phyloP scores from a whole-genome alignment of 2,888 invertebrate species.

The Agrypnus murinus region DNA sequence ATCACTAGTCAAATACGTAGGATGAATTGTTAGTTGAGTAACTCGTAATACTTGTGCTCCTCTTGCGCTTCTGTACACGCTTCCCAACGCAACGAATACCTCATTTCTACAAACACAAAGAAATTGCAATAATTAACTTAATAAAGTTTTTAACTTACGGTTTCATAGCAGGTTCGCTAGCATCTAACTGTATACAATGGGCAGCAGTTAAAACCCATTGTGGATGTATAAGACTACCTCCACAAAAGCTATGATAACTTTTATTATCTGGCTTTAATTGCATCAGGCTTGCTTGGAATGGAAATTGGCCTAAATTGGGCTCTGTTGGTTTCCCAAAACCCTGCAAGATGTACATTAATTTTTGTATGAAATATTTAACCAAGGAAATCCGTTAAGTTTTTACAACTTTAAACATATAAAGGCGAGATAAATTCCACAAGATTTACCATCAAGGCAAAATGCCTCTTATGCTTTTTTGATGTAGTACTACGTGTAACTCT shows the following conservation, averaged over 20 bases:
- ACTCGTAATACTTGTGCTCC: conserved; percentile 64
- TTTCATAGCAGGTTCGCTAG: conserved; percentile 60
- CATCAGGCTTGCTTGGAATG: conserved; percentile 67
- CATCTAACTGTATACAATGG: conserved; percentile 68
- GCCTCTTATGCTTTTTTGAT: too few relatives aligned
- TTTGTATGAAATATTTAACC: background rate
- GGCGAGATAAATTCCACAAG: too few relatives aligned
- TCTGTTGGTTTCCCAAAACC: conserved; percentile 65
- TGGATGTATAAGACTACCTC: conserved; percentile 69
- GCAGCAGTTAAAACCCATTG: conserved; percentile 68
- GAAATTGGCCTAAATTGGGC: conserved; percentile 65
- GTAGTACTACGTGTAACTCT: too few relatives aligned
- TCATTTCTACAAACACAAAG: conserved; percentile 60
- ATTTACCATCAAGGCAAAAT: too few relatives aligned
- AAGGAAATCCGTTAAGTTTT: too few relatives aligned
- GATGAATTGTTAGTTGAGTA: conserved; percentile 62
- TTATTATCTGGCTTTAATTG: conserved; percentile 57
- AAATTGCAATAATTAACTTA: too few relatives aligned
- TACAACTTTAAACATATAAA: too few relatives aligned
- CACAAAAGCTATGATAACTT: conserved; percentile 66
- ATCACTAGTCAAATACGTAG: conserved; percentile 63
- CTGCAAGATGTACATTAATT: conserved; percentile 48
- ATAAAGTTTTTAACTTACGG: conserved; percentile 66
- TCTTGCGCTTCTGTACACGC: conserved; percentile 63
- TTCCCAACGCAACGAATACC: conserved; percentile 65